These are phyloP conservation scores for Charadrius vociferus DNA, from an alignment of 2,113 vertebrate species.

Conservation along the genomic window DNA sequence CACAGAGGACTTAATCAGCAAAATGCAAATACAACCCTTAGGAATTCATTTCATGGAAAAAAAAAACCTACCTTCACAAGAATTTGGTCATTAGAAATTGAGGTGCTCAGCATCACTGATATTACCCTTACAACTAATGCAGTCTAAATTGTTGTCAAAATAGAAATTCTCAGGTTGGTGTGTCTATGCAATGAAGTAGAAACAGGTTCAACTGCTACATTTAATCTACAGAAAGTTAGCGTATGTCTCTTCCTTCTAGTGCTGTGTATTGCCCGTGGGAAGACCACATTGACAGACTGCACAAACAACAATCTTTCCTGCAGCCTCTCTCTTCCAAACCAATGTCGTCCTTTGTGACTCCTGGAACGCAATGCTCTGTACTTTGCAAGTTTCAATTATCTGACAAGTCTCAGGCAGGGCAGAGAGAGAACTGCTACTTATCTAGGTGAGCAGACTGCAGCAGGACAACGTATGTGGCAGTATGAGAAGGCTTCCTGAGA, in stretches of 20 bases:
- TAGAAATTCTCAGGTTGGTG: background rate
- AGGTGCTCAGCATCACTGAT: background rate
- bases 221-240: background rate
- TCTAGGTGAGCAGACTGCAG: background rate
- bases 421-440: background rate
- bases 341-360: fast-evolving
- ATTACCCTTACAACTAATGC: background rate
- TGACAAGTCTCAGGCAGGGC: background rate
- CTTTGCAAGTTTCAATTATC: background rate
- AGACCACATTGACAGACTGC: background rate
- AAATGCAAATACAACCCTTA: background rate
- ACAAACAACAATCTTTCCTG: background rate
- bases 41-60: background rate
- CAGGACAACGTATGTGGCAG: background rate
- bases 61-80: background rate
- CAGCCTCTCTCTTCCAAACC: background rate
- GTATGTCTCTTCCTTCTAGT: background rate
- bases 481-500: background rate
- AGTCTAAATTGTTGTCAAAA: background rate
- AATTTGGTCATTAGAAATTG: background rate
- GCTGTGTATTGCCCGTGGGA: background rate
- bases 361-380: background rate
- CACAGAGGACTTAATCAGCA: background rate
- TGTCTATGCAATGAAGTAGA: background rate
- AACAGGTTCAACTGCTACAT: background rate